Base-by-base conservation (phyloP, 1,140 invertebrate genomes). In the Agraylea sexmaculata region DNA sequence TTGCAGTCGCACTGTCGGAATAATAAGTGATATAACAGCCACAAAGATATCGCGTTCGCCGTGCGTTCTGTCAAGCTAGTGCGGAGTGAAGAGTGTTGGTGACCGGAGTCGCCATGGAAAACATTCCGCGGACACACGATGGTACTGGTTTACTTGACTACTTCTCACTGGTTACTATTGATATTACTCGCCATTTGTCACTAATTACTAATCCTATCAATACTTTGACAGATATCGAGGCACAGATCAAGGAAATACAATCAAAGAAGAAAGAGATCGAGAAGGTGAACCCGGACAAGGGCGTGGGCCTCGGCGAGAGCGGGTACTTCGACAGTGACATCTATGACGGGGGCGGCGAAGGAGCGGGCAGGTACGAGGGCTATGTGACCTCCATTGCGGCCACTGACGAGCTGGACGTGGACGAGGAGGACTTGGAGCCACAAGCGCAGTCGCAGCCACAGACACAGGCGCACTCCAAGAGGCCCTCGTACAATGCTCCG, bases 361-460 rank as follows among this genome's bases (percentile, higher is more conserved):
- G 70, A 4, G 84, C 83, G 49, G 78, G 77, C 15, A 87, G 88
- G 59, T 95, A 83, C 67, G 87, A 88, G 57, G 89, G 88, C 22
- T 96, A 95, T 69, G 87, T 91, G 27, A 92, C 88, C 40, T 95
- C 91, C 1, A 96, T 96, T 67, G 89, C 89, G 37, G 81, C 89
- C 1, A 93, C 90, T 67, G 88, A 92, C 62, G 65, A 89, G 73
- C 86, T 93, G 50, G 90, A 93, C 60, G 81, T 85, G 56, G 86
- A 91, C 55, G 90, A 93, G 62, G 77, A 84, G 47, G 86, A 91
- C 54, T 84, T 86, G 56, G 78, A 73, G 22, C 71, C 76, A 13
- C 75, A 77, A 34, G 68, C 67, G 39, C 74, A 81, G 51, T n/a
- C n/a, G n/a, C n/a, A n/a, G n/a, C n/a, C n/a, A n/a, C n/a, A 73